Percentiles rank a stretch among this genome's conserved stretches.
Evolutionary conservation across 2,113 vertebrate genomes (phyloP).

Genomic region (Australoheros scitulus): DNA sequence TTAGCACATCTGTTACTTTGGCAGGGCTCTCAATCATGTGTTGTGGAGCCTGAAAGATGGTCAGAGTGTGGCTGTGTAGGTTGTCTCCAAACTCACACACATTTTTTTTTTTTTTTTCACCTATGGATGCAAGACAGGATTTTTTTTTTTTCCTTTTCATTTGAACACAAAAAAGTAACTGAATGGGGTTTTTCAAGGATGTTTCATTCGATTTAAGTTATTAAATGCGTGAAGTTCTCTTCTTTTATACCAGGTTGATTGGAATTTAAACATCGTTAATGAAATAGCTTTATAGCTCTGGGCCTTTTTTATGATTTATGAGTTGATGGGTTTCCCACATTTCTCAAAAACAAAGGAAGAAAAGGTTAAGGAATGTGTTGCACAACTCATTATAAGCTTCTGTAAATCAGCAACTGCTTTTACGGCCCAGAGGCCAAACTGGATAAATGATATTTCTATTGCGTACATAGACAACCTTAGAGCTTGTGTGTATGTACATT

Average conservation of each 20-base stretch:
- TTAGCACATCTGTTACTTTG: constrained; percentile 75
- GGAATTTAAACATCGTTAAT: constrained; percentile 12
- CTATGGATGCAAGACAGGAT: background rate
- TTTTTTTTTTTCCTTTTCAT: background rate
- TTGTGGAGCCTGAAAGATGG: constrained; percentile 46
- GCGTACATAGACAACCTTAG: background rate
- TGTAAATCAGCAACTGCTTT: constrained; percentile 41
- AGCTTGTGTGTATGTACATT: background rate
- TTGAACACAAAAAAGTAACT: background rate
- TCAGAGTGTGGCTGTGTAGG: constrained; percentile 21
- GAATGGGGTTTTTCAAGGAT: background rate
- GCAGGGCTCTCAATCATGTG: constrained; percentile 64
- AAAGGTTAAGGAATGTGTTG: constrained; percentile 58
- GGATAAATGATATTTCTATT: background rate
- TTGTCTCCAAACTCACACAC: constrained; percentile 18
- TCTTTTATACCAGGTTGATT: background rate
- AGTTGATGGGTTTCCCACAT: constrained; percentile 57
- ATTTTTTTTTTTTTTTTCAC: constrained; percentile 41
- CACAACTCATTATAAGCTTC: constrained; percentile 39
- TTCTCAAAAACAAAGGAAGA: constrained; percentile 32
- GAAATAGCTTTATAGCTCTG: constrained; percentile 19
- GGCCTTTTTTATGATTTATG: constrained; percentile 41
- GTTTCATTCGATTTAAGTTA: background rate
- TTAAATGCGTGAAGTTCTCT: background rate
- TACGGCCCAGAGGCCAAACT: constrained; percentile 14